A percentile compares a stretch with the other conserved stretches of the same genome.
Evolutionary conservation across 2,888 invertebrate genomes (phyloP).

Genomic region (Congeria kusceri): DNA sequence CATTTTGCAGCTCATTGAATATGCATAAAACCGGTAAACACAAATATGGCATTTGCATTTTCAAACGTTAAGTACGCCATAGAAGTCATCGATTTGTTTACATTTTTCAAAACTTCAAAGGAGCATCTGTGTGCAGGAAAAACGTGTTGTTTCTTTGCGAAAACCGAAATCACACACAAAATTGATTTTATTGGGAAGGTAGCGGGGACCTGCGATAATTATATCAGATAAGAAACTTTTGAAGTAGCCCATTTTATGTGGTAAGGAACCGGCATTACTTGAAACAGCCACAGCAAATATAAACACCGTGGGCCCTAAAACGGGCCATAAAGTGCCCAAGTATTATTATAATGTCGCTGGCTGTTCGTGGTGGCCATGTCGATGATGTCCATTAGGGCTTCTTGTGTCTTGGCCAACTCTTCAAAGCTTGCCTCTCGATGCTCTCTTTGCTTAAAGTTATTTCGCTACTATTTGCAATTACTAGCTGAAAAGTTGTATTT

Average conservation of each 20-base stretch:
- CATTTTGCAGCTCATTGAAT: neutral
- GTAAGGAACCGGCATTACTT: slow-evolving; percentile 51
- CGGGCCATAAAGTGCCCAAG: slow-evolving; percentile 44
- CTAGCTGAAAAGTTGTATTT: too few relatives aligned
- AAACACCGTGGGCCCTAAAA: slow-evolving; percentile 55
- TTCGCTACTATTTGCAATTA: too few relatives aligned
- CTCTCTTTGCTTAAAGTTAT: too few relatives aligned
- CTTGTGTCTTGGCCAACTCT: too few relatives aligned
- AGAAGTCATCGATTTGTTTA: slow-evolving; percentile 24
- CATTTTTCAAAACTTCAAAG: slow-evolving; percentile 20
- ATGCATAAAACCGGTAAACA: neutral
- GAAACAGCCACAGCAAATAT: slow-evolving; percentile 56
- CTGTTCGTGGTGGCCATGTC: slow-evolving; percentile 11
- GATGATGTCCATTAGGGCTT: too few relatives aligned
- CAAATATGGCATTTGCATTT: slow-evolving; percentile 8
- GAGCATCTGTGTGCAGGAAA: slow-evolving; percentile 27
- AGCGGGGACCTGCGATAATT: slow-evolving; percentile 60
- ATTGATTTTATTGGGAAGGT: slow-evolving; percentile 51
- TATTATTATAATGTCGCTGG: slow-evolving; percentile 46
- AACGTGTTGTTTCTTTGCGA: slow-evolving; percentile 27
- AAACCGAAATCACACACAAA: slow-evolving; percentile 35
- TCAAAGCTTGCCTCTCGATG: too few relatives aligned
- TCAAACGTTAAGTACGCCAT: neutral
- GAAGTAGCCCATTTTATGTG: slow-evolving; percentile 54
- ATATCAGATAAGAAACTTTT: slow-evolving; percentile 62